Evolutionary conservation across 2,888 invertebrate genomes (phyloP), one percentile per base, ranked within the genome.

Genomic region (Pseudeuparius sepicola): DNA sequence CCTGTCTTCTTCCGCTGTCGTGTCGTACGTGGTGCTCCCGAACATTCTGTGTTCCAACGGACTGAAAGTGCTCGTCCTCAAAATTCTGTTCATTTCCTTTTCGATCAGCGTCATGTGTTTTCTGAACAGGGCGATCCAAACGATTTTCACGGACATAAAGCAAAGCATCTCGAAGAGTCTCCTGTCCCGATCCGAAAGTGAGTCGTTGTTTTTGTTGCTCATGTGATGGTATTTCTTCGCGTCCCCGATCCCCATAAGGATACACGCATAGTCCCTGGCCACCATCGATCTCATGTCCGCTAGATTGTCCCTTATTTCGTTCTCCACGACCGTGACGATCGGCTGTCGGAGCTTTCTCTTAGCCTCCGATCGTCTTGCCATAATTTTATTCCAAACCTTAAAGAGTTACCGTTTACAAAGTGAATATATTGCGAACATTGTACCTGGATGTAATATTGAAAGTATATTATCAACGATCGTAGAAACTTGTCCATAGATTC

Each of bases 171-270:
- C 78, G 45, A 70, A 70, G 34, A 75, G 56, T 40, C 71, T 60
- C 14, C 75, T 65, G 51, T 78, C 78, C 53, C 71, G 73, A 46
- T 77, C 74, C n/a, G 71, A 69, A 39, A 73, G 56, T 0, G 76
- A 75, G 31, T 60, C 60, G 24, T 68, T 62, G 48, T 70, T 68
- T 44, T 70, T 67, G 37, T 62, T 57, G n/a, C 63, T 59, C 70
- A 75, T 70, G 45, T 77, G 77, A 53, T 78, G 76, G 48, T 67
- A 75, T 37, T 61, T 65, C 43, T 54, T 61, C 3, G 63, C 65
- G 42, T 72, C 72, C 10, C 56, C 63, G 10, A 67, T 64, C 42
- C 75, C 77, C 38, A 71, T 57, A 20, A 76, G 52, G 54, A 78
- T 62, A 6, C 66, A 66, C 39, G 66, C 65, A 49, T 77, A 78